These are phyloP conservation scores for Stenchaetothrips biformis DNA, from an alignment of 2,888 invertebrate species.

Conservation along the genomic window DNA sequence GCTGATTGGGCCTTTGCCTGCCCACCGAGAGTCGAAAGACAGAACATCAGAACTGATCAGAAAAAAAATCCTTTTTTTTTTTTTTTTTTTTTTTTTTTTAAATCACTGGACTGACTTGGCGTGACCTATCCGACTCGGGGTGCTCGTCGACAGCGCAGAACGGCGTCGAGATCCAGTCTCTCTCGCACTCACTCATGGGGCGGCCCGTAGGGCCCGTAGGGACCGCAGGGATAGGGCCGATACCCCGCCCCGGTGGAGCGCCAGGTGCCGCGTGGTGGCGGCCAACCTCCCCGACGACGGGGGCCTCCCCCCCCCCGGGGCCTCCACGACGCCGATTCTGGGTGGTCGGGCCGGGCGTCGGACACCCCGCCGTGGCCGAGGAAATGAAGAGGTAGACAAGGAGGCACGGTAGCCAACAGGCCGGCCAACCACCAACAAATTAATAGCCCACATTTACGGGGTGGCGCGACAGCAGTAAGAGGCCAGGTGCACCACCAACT, in stretches of 20 bases:
- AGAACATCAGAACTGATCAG: not conserved
- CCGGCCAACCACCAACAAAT: constrained; percentile 15
- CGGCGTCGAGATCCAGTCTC: too few species aligned
- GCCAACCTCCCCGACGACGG: not conserved
- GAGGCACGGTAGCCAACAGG: constrained; percentile 6
- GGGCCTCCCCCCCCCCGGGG: not conserved
- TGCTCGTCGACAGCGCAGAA: too few species aligned
- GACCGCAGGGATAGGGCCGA: not conserved
- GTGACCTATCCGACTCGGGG: too few species aligned
- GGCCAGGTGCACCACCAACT: not conserved
- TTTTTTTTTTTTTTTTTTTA: too few species aligned
- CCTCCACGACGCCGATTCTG: not conserved
- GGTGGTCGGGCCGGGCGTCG: constrained; percentile 5
- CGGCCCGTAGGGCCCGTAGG: not conserved
- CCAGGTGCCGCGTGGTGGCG: not conserved
- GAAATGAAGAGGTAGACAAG: not conserved
- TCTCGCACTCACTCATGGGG: too few species aligned
- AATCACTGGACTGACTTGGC: too few species aligned
- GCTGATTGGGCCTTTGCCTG: not conserved
- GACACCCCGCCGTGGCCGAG: not conserved
- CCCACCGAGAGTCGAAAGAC: not conserved
- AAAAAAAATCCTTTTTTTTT: not conserved
- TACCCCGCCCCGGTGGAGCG: not conserved
- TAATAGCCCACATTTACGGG: constrained; percentile 3
- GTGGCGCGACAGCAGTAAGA: not conserved